phyloP scores from a whole-genome alignment of 92 coral and sea anemone genomes.

The Bergia puertoricense region DNA sequence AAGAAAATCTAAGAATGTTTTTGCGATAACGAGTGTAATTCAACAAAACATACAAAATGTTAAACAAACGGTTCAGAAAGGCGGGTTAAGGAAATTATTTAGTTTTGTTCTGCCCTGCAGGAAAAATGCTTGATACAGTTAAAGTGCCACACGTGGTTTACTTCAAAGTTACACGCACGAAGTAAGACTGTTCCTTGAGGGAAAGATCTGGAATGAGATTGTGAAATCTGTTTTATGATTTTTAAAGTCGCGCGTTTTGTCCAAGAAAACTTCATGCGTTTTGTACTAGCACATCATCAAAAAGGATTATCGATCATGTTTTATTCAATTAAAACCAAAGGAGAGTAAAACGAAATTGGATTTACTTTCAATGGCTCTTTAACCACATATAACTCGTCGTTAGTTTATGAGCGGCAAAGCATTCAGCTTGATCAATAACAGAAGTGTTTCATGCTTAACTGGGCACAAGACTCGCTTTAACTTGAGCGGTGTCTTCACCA shows the following conservation, averaged over 20 bases:
- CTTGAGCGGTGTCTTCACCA: background rate
- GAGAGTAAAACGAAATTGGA: background rate
- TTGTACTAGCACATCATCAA: background rate
- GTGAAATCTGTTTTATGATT: background rate
- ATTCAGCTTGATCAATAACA: conserved; percentile 1
- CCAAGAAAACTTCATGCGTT: background rate
- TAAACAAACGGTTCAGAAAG: background rate
- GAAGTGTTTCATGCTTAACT: conserved; percentile 1
- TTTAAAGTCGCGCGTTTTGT: background rate
- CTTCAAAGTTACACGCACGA: background rate
- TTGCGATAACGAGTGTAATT: no score
- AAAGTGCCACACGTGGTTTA: background rate
- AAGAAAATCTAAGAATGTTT: no score
- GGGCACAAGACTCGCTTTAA: conserved; percentile 5
- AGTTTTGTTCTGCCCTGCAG: background rate
- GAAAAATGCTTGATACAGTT: background rate
- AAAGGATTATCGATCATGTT: background rate
- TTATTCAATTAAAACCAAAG: background rate
- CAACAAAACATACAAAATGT: no score
- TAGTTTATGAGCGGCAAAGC: background rate
- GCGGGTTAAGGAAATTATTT: background rate
- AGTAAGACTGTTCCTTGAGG: background rate
- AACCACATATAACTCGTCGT: background rate
- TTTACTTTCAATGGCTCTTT: background rate
- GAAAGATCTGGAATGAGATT: conserved; percentile 6